Base-by-base conservation (phyloP, 2,888 invertebrate genomes). In the Seladonia tumulorum region DNA sequence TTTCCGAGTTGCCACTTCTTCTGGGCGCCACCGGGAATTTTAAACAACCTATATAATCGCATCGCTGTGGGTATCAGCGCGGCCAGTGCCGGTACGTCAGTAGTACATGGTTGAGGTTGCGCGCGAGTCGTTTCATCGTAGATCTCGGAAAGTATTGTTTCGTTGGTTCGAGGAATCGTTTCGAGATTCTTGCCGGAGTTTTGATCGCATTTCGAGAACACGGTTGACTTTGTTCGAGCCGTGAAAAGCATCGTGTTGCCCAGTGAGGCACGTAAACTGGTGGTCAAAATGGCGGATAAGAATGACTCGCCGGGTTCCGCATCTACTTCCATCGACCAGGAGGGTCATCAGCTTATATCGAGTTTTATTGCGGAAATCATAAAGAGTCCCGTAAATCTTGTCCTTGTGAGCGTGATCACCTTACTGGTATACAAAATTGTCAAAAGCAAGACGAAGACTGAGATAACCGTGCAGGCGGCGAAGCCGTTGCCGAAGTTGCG, bases 401-500 rank as follows among this genome's bases (percentile, higher is more conserved):
- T 96, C 47, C 95, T 98, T 79, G 96, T 98, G 25, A 96, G 96
- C 75, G 95, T 98, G 45, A 98, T 98, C 93, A 96, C 96, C 68
- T 96, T 97, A 93, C 95, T 98, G 82, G 95, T 97, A 35, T 98
- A 98, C 93, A 97, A 97, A 96, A 98, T 98, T 85, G 95, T 97
- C 73, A 96, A 96, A 91, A 96, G 96, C 91, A 96, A 95, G 90
- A 95, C 91, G 83, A 94, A 89, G 87, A 87, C 86, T 85, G 93
- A 92, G 87, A 93, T 82, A 76, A 94, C 95, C 77, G 93, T 94
- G 39, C 95, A 95, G 45, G 94, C 94, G 79, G 96, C 96, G 91
- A 97, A 97, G 18, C 95, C 96, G 92, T 94, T 99, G 90, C 98
- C 98, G 18, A 98, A 97, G 95, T 94, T 99, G 93, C 97, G 98